Percentiles rank a stretch among this genome's conserved stretches.
phyloP scores from a whole-genome alignment of 2,113 vertebrate species.

The Fulmarus glacialis region DNA sequence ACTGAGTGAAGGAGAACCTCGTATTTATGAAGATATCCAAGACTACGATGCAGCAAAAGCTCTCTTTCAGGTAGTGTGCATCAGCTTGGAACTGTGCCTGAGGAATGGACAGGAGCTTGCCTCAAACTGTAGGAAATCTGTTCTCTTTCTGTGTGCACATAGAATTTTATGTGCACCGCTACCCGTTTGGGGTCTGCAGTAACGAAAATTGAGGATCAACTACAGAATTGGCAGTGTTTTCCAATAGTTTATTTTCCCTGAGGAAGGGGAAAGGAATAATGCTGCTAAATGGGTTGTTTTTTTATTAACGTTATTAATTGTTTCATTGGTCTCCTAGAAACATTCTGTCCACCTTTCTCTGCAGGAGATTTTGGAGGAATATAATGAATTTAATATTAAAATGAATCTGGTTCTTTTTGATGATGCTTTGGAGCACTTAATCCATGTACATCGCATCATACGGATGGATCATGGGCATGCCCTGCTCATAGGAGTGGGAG shows the following conservation, averaged over 20 bases:
- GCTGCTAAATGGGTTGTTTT: not conserved
- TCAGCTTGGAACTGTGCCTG: not conserved
- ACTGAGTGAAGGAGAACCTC: conserved; percentile 81
- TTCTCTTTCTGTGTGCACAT: not conserved
- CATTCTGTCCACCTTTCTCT: not conserved
- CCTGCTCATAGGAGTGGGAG: conserved; percentile 89
- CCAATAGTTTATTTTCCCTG: not conserved
- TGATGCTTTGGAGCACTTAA: conserved; percentile 93
- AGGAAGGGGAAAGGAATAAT: not conserved
- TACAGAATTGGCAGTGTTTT: not conserved
- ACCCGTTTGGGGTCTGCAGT: not conserved
- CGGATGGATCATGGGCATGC: conserved; percentile 90
- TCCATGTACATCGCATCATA: conserved; percentile 87
- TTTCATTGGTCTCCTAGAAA: not conserved
- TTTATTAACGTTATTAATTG: not conserved
- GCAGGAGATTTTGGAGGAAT: conserved; percentile 94
- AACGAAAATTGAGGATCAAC: not conserved
- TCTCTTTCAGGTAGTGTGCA: conserved; percentile 85
- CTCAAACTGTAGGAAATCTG: not conserved
- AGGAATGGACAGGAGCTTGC: not conserved
- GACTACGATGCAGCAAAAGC: conserved; percentile 91
- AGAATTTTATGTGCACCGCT: not conserved
- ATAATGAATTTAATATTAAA: conserved; percentile 84
- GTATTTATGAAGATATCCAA: conserved; percentile 93
- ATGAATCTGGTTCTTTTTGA: conserved; percentile 96